A percentile compares a stretch with the other conserved stretches of the same genome.
These are phyloP conservation scores for Hipposideros armiger DNA, from an alignment of 2,113 vertebrate genomes.

Conservation along the genomic window DNA sequence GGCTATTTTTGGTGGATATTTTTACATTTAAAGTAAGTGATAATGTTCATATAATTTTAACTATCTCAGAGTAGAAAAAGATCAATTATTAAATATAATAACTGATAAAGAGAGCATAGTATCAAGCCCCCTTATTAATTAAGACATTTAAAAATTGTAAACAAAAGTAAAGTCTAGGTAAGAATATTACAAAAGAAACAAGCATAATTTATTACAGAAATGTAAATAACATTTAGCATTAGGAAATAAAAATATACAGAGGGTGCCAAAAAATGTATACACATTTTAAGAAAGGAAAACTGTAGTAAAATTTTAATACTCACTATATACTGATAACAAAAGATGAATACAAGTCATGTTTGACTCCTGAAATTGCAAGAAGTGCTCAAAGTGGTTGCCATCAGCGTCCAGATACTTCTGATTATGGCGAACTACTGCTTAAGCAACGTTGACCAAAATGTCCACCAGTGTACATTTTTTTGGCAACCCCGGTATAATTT, in stretches of 20 bases:
- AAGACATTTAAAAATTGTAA: background rate
- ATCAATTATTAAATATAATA: background rate
- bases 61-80: background rate
- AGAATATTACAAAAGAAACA: background rate
- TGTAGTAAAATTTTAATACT: too few relatives aligned
- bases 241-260: background rate
- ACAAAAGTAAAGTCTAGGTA: background rate
- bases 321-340: too few relatives aligned
- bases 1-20: background rate
- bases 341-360: too few relatives aligned
- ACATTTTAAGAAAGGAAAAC: too few relatives aligned
- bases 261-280: too few relatives aligned
- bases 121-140: background rate
- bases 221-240: background rate
- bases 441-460: too few relatives aligned
- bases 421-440: too few relatives aligned
- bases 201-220: background rate
- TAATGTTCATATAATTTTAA: background rate
- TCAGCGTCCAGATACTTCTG: too few relatives aligned
- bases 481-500: background rate
- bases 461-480: too few relatives aligned
- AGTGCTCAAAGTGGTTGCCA: too few relatives aligned
- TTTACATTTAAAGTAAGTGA: background rate
- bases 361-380: too few relatives aligned
- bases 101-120: background rate